A percentile compares a stretch with the other conserved stretches of the same genome.
Evolutionary conservation across 1,140 invertebrate genomes (phyloP).

Genomic region (Aphidius gifuensis): DNA sequence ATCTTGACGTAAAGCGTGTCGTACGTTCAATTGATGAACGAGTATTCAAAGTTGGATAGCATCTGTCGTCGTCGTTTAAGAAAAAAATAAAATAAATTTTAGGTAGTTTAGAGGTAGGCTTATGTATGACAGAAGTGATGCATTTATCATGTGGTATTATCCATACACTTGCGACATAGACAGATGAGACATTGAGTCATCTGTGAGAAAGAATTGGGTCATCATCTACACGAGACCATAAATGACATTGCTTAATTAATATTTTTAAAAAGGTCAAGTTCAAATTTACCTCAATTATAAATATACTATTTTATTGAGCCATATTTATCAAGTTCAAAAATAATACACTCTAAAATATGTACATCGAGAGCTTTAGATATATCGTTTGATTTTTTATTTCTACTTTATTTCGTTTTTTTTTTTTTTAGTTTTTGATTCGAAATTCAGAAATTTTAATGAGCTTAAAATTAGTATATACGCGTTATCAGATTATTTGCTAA

Average conservation of each 20-base stretch:
- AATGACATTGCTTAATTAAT: slow-evolving; percentile 2
- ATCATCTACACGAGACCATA: neutral
- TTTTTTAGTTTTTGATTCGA: too few species aligned
- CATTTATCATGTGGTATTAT: slow-evolving; percentile 31
- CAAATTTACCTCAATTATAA: neutral
- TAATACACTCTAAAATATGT: too few species aligned
- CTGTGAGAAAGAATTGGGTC: neutral
- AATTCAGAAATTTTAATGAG: too few species aligned
- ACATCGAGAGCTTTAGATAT: too few species aligned
- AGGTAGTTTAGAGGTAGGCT: too few species aligned
- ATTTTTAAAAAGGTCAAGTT: slow-evolving; percentile 10
- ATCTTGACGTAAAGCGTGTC: slow-evolving; percentile 3
- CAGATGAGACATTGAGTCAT: neutral
- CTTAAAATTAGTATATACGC: too few species aligned
- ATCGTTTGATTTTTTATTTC: too few species aligned
- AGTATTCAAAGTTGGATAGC: slow-evolving; percentile 10
- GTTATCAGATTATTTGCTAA: too few species aligned
- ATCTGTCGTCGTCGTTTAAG: slow-evolving; percentile 13
- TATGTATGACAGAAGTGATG: slow-evolving; percentile 6
- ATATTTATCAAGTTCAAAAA: too few species aligned
- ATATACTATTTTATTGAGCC: too few species aligned
- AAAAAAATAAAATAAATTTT: neutral
- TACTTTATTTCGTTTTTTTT: too few species aligned
- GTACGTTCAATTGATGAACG: slow-evolving; percentile 4
- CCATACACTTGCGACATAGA: slow-evolving; percentile 22